Base-by-base conservation (phyloP, 2,113 vertebrate species). In the Oncorhynchus clarkii region DNA sequence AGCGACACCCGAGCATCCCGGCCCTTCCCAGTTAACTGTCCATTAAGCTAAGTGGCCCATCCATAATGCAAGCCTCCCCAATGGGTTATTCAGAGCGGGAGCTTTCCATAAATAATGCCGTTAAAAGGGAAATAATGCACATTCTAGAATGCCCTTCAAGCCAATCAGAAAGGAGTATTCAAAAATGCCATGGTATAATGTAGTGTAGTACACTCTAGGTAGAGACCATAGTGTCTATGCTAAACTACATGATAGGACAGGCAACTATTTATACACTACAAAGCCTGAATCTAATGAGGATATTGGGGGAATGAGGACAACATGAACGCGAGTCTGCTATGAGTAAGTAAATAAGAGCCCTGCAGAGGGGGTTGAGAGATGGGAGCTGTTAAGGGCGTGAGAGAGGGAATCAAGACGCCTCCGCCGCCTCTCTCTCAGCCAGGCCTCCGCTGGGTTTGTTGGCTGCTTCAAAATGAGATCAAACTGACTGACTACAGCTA, bases 31-130 rank as follows among this genome's bases (percentile, higher is more conserved):
- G 89, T 90, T 89, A 90, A 90, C 88, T 78, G 77, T 86, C 89
- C 91, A 92, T 93, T 90, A 92, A 85, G 86, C 87, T 91, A 91
- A 92, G 89, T 91, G 91, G 31, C 26, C 70, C 26, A 85, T 92
- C 64, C 77, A 91, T 92, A 89, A 92, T 93, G 88, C 73, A 91
- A 31, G 68, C 45, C 74, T 69, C 85, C 70, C 20, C 71, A 0
- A 80, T 92, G 84, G 76, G 89, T 93, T 89, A 93, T 93, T 91
- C 81, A 93, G 80, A 93, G 27, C 72, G 80, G 74, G 71, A 54
- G 76, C 62, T 74, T 79, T 79, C 85, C 80, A 83, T 86, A 84
- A 90, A 87, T 79, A 79, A 76, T 12, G 72, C 79, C 79, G 9
- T 45, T 45, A 45, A 45, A 45, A 45, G 3, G 51, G 51, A 54